Percentiles rank a stretch among this genome's conserved stretches.
Conservation (phyloP, 1,140 invertebrate genomes). For the Parapsyche elsis region DNA sequence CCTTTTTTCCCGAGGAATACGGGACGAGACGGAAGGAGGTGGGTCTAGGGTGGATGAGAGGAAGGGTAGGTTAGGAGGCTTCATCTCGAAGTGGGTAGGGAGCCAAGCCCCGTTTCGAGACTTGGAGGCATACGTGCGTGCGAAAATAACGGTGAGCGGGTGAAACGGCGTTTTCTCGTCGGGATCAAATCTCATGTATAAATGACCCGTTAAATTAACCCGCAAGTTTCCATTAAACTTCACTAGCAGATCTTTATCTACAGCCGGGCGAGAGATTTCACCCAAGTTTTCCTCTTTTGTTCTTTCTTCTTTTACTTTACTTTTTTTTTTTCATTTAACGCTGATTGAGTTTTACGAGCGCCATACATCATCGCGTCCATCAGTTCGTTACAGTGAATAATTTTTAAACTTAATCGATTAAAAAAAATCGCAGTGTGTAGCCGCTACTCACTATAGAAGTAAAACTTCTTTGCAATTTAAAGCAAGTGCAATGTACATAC, state of each 20-base stretch:
- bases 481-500: too few relatives aligned
- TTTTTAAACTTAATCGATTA: too few relatives aligned
- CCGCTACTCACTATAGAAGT: too few relatives aligned
- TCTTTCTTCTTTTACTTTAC: neutral
- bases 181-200: slow-evolving; percentile 31
- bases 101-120: neutral
- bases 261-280: neutral
- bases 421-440: too few relatives aligned
- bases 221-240: slow-evolving; percentile 31
- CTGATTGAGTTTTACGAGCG: neutral
- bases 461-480: too few relatives aligned
- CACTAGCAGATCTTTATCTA: slow-evolving; percentile 30
- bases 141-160: slow-evolving; percentile 23
- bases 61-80: too few relatives aligned
- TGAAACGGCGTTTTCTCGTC: slow-evolving; percentile 27
- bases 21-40: neutral
- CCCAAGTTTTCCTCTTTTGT: neutral
- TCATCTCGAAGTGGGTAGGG: too few relatives aligned
- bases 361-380: neutral
- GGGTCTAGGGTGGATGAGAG: too few relatives aligned
- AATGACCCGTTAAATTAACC: slow-evolving; percentile 33
- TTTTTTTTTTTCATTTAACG: slow-evolving; percentile 3
- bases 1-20: neutral
- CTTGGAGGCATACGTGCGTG: slow-evolving; percentile 33
- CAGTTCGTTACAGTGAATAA: too few relatives aligned